Evolutionary conservation across 2,888 invertebrate genomes (phyloP), one percentile per base, ranked within the genome.

Genomic region (Aromia moschata): DNA sequence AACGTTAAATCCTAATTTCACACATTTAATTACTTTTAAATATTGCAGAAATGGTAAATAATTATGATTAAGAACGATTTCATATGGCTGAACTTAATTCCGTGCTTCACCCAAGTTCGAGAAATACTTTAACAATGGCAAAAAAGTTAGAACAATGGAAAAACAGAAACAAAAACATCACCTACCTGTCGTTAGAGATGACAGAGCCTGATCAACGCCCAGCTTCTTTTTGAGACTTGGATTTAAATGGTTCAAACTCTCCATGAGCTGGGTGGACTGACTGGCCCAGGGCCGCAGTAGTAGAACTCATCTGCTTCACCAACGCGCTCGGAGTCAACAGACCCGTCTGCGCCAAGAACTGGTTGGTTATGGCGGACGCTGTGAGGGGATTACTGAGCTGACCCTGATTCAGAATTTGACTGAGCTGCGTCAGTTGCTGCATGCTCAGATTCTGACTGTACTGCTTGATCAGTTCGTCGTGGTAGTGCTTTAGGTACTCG

Each of bases 381-480:
- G 67, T 63, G 30, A 62, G 37, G 7, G 69, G 70, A 41, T 69
- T 67, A 33, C 44, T 66, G 16, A 73, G 43, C 43, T 70, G 69
- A 7, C 69, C 70, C 47, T 74, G 73, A 3, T 71, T 61, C 33
- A 75, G 61, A 37, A 72, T 66, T 45, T 74, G 74, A 40, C 69
- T 70, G 5, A 77, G 62, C 56, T 75, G 76, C 4, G 72, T 65
- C 17, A 73, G 68, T 53, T 78, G 75, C 3, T 68, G 56, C 2
- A 73, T 60, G 55, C 67, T 74, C 52, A 78, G 56, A 56, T 74
- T 78, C 55, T 80, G 75, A 53, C 74, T 80, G 60, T 81, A 81
- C 58, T 81, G 80, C 45, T 79, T 75, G n/a, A 80, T 70, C 17
- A 81, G 58, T 60, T 80, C 78, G 44, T 81, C 80, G 62, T 81